Conservation (phyloP, 2,888 invertebrate genomes). For the Stegana nigrithorax region DNA sequence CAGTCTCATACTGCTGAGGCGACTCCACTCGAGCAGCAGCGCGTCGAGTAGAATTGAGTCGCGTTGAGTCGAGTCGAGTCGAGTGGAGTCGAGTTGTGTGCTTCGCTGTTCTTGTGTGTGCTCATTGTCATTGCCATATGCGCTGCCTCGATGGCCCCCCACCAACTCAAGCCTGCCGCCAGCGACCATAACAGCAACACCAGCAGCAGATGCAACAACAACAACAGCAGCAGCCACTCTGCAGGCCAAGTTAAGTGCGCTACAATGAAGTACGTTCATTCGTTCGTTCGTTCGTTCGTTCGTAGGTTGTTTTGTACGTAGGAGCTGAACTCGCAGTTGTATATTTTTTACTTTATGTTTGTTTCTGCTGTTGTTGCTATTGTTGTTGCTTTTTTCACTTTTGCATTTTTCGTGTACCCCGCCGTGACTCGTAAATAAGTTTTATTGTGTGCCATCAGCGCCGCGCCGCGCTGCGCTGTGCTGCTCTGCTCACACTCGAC, state of each 20-base stretch:
- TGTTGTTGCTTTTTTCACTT: background rate
- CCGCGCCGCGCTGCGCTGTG: too few relatives aligned
- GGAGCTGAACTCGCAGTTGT: background rate
- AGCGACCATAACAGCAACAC: too few relatives aligned
- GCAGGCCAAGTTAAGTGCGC: slow-evolving; percentile 35
- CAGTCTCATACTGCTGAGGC: too few relatives aligned
- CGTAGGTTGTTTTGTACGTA: background rate
- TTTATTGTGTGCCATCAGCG: slow-evolving; percentile 52
- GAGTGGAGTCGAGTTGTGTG: too few relatives aligned
- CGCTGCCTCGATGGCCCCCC: background rate
- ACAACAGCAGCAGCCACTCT: too few relatives aligned
- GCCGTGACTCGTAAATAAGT: slow-evolving; percentile 64
- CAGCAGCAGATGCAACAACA: background rate
- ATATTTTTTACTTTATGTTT: slow-evolving; percentile 17
- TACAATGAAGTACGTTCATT: slow-evolving; percentile 54
- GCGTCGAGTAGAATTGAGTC: too few relatives aligned
- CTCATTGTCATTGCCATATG: slow-evolving; percentile 12
- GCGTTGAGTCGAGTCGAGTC: too few relatives aligned
- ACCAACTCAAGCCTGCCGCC: background rate
- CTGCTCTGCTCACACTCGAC: background rate
- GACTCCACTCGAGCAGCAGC: too few relatives aligned
- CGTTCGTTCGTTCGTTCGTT: slow-evolving; percentile 21
- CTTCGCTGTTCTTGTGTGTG: background rate
- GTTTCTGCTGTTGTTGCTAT: background rate
- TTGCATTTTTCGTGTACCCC: slow-evolving; percentile 2